Evolutionary conservation across 2,797 vertebrate genomes (phyloP).

Genomic region (Periparus ater): DNA sequence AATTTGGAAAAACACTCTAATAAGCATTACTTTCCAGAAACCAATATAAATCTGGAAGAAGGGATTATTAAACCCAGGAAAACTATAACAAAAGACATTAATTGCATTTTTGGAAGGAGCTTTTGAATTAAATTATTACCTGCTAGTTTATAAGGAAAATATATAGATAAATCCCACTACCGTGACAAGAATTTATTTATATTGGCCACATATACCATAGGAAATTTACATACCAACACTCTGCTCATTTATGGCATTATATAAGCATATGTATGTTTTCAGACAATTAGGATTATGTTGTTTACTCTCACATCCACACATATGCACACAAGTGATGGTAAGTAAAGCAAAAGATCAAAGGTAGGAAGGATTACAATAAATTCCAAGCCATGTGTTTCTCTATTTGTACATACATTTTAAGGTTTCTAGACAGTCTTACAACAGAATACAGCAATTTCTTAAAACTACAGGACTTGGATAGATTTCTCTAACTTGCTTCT

Average conservation of each 20-base stretch:
- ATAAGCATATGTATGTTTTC: background rate
- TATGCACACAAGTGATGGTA: conserved; percentile 14
- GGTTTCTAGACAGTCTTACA: background rate
- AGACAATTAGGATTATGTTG: conserved; percentile 41
- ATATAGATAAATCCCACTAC: conserved; percentile 34
- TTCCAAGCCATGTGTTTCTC: background rate
- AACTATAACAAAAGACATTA: conserved; percentile 71
- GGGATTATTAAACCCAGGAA: conserved; percentile 66
- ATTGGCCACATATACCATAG: conserved; percentile 1
- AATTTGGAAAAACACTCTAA: conserved; percentile 71
- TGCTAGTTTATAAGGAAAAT: conserved; percentile 63
- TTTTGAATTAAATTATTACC: conserved; percentile 69
- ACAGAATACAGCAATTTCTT: background rate
- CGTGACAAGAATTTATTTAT: conserved; percentile 17
- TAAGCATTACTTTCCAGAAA: conserved; percentile 69
- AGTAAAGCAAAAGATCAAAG: conserved; percentile 39
- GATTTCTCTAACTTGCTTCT: background rate
- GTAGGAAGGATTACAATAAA: background rate
- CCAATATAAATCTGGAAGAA: conserved; percentile 70
- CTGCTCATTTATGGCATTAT: conserved; percentile 22
- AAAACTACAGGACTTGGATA: background rate
- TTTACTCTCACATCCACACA: conserved; percentile 42
- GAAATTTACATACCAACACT: conserved; percentile 46
- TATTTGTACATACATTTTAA: background rate
- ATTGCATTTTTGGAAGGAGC: conserved; percentile 64